Base-by-base conservation (phyloP, 2,888 invertebrate genomes). In the Thereva unica region DNA sequence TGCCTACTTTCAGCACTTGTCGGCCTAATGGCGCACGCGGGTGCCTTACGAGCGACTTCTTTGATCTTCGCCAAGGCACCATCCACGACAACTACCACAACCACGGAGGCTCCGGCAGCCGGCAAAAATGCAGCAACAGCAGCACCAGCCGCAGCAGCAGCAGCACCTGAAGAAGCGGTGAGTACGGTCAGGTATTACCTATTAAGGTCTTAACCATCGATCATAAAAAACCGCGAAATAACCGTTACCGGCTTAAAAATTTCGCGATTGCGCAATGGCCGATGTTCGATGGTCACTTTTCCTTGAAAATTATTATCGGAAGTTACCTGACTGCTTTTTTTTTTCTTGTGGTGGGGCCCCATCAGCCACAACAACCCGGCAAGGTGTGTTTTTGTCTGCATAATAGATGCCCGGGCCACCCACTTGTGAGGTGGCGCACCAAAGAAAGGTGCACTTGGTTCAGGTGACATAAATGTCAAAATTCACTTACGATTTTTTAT, bases 1-100 rank as follows among this genome's bases (percentile, higher is more conserved):
- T 44, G 10, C 59, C 67, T 69, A 69, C 47, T 71, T 72, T 67
- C 77, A 84, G 73, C 75, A 84, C 68, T 82, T 82, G 72, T 78
- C 83, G 71, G 84, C 47, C 78, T 84, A 65, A 75, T 86, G 63
- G 82, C 85, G 74, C 84, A 86, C 71, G 80, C 81, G 38, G 79
- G 82, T 66, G 83, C 83, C 38, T 81, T 84, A 47, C 83, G 84
- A 71, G 86, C 87, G 47, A 86, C 87, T 9, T 84, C 87, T 0
- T 82, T 89, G 67, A 84, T 88, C 78, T 85, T 85, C 78, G 79
- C 83, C 37, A 87, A 83, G 78, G 38, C 77, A 64, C 71, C 77
- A 71, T 74, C 76, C 65, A 75, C 77, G 67, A 73, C 77, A 68
- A 71, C 78, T 64, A 74, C 72, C 66, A 71, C 75, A 52, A 82